These are phyloP conservation scores for Urocynchramus pylzowi DNA, from an alignment of 2,113 vertebrate genomes.

Conservation along the genomic window DNA sequence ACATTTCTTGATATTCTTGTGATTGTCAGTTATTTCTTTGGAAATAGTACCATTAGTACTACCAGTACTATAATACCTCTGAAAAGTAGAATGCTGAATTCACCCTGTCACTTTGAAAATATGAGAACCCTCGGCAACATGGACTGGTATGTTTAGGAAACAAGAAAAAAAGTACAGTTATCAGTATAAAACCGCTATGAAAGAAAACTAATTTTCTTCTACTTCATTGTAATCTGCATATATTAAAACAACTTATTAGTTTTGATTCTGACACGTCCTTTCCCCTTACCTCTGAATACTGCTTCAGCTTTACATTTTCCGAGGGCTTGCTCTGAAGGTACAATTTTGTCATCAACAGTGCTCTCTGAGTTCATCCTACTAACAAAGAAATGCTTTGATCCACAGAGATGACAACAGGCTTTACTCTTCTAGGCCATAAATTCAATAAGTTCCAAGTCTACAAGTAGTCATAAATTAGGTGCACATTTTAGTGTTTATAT, in stretches of 20 bases:
- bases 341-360: background rate
- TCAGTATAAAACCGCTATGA: background rate
- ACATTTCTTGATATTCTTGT: background rate
- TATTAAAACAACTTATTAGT: background rate
- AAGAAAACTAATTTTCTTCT: background rate
- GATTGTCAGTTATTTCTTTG: background rate
- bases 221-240: background rate
- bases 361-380: background rate
- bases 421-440: slow-evolving; percentile 34
- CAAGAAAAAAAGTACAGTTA: background rate
- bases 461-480: slow-evolving; percentile 36
- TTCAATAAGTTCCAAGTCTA: background rate
- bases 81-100: background rate
- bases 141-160: background rate
- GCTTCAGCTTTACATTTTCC: background rate
- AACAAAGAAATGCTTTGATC: slow-evolving; percentile 42
- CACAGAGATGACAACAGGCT: background rate
- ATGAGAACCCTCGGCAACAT: background rate
- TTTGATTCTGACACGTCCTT: background rate
- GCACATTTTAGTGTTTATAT: slow-evolving; percentile 22
- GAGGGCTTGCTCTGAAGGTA: background rate
- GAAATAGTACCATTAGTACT: background rate
- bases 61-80: background rate
- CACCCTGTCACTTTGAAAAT: background rate
- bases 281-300: background rate